Conservation (phyloP, 1,140 invertebrate genomes). For the Arion vulgaris region DNA sequence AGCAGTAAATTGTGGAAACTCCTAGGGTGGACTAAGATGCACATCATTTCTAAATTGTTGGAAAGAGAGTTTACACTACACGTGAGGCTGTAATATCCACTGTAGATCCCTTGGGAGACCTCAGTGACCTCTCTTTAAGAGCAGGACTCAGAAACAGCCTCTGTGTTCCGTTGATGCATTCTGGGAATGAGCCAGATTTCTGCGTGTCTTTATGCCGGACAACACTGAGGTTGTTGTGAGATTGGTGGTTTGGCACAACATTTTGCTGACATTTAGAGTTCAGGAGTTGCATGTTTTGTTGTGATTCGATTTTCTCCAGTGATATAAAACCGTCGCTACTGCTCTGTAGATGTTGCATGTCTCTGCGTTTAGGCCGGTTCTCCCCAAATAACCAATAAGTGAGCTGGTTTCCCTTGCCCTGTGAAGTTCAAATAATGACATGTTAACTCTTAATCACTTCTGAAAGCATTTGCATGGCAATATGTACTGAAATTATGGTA, state of each 20-base stretch:
- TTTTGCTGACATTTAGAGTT: background rate
- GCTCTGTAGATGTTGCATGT: background rate
- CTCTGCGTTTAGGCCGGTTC: slow-evolving; percentile 47
- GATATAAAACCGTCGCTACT: background rate
- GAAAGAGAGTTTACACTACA: background rate
- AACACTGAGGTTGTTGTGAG: background rate
- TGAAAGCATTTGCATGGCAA: background rate
- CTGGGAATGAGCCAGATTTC: slow-evolving; percentile 29
- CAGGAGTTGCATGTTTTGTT: background rate
- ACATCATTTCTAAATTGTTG: no score
- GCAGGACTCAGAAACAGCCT: slow-evolving; percentile 18
- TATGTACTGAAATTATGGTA: background rate
- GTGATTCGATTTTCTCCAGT: background rate
- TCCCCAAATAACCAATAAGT: slow-evolving; percentile 70
- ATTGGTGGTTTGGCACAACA: background rate
- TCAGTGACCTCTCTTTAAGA: slow-evolving; percentile 10
- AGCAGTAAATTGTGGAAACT: no score
- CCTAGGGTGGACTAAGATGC: no score
- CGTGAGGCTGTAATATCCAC: background rate
- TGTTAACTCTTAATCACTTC: no score
- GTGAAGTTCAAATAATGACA: slow-evolving; percentile 39
- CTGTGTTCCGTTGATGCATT: slow-evolving; percentile 31
- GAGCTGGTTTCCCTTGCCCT: slow-evolving; percentile 69
- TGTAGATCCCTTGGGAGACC: background rate
- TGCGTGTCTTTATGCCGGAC: background rate